Evolutionary conservation across 2,113 vertebrate species (phyloP).

Genomic region (Hippocampus guttulatus): DNA sequence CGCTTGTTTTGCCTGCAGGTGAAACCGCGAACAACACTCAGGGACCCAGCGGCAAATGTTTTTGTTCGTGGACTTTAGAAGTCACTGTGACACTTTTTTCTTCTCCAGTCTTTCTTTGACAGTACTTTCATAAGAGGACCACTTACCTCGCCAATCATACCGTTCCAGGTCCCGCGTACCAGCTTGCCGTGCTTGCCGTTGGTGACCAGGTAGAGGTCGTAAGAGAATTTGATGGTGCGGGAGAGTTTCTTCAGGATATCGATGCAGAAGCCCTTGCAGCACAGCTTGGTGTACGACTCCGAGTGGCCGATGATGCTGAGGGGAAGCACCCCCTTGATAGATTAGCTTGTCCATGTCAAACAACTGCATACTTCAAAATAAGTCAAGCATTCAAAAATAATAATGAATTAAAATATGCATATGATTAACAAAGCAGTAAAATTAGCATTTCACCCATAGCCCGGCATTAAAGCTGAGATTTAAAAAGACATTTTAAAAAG

Average conservation of each 20-base stretch:
- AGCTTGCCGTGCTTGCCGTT: conserved; percentile 95
- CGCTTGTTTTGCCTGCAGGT: not conserved
- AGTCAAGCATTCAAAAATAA: not conserved
- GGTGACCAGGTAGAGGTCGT: conserved; percentile 95
- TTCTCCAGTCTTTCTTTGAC: not conserved
- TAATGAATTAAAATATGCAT: no score
- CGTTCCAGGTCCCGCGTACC: conserved; percentile 92
- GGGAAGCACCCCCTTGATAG: no score
- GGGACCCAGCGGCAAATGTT: not conserved
- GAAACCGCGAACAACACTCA: not conserved
- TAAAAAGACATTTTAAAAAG: no score
- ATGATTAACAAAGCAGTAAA: no score
- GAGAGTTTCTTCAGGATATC: conserved; percentile 97
- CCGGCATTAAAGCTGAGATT: no score
- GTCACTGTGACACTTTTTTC: not conserved
- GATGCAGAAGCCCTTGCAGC: conserved; percentile 98
- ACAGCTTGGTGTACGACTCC: conserved; percentile 92
- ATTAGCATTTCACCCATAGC: no score
- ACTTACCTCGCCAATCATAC: conserved; percentile 97
- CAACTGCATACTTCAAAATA: not conserved
- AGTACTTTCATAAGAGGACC: not conserved
- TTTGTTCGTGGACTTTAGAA: not conserved
- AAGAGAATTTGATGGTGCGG: conserved; percentile 91
- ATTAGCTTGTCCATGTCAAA: no score
- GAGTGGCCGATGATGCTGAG: conserved; percentile 60